Evolutionary conservation across 2,888 invertebrate species (phyloP).

Genomic region (Papilio demoleus): DNA sequence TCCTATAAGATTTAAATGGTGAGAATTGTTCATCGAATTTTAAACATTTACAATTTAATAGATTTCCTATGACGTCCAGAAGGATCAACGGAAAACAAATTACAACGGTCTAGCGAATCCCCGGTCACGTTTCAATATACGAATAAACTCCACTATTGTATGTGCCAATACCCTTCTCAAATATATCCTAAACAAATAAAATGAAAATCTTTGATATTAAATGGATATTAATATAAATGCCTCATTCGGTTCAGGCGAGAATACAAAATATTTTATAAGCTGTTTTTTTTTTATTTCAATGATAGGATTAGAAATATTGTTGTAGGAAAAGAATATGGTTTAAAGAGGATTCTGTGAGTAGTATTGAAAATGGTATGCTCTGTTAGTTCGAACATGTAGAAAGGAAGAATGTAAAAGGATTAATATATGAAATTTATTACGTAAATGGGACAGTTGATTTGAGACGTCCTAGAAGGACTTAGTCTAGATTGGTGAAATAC

Average conservation of each 20-base stretch:
- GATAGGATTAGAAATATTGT: no score
- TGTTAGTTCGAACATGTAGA: no score
- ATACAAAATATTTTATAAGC: neutral
- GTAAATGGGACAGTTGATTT: no score
- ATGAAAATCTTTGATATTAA: slow-evolving; percentile 10
- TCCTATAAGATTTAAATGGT: no score
- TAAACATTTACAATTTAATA: neutral
- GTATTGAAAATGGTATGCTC: no score
- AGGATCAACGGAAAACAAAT: slow-evolving; percentile 4
- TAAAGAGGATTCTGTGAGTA: no score
- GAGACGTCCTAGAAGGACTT: no score
- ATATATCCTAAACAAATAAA: slow-evolving; percentile 25
- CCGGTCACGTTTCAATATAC: slow-evolving; percentile 15
- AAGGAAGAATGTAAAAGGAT: no score
- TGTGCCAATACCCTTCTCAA: slow-evolving; percentile 17
- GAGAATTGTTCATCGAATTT: neutral
- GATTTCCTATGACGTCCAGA: neutral
- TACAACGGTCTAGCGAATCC: neutral
- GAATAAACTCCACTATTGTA: slow-evolving; percentile 12
- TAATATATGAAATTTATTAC: no score
- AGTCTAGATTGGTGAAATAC: no score
- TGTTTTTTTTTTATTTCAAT: no score
- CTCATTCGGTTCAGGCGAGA: neutral
- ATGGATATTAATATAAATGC: slow-evolving; percentile 12
- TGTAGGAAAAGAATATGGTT: no score